phyloP scores from a whole-genome alignment of 1,140 invertebrate species.

The Odontomachus brunneus region DNA sequence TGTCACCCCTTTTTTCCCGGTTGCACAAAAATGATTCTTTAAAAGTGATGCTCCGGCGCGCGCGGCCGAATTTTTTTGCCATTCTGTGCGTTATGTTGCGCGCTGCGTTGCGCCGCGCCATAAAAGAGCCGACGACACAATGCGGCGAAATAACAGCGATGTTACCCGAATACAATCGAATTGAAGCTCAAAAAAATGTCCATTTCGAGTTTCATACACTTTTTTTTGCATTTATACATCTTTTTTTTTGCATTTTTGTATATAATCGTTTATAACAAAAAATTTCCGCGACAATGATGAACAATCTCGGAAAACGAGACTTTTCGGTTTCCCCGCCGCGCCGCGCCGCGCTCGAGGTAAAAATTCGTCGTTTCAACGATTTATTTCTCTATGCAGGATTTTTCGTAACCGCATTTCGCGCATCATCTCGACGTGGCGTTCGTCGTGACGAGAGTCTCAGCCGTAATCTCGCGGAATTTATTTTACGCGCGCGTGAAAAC shows the following conservation, averaged over 20 bases:
- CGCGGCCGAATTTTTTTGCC: conserved; percentile 1
- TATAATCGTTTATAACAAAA: conserved; percentile 38
- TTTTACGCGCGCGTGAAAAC: not conserved
- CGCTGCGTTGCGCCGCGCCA: not conserved
- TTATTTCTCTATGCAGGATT: too few species aligned
- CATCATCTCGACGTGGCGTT: too few species aligned
- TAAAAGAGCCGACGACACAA: conserved; percentile 17
- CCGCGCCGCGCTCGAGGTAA: not conserved
- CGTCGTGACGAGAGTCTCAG: too few species aligned
- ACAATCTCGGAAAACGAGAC: not conserved
- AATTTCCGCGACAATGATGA: not conserved
- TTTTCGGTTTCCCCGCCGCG: not conserved
- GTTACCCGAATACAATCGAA: conserved; percentile 18
- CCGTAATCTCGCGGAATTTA: not conserved
- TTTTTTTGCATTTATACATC: not conserved
- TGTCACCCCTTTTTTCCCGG: not conserved
- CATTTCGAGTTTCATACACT: conserved; percentile 37
- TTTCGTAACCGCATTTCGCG: too few species aligned
- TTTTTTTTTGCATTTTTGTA: too few species aligned
- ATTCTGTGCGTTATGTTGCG: not conserved
- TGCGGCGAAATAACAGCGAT: conserved; percentile 39
- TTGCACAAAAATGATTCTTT: conserved; percentile 47
- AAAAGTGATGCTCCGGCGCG: conserved; percentile 35
- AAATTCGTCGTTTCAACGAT: conserved; percentile 7
- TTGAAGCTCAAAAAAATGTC: conserved; percentile 41